Base-by-base conservation (phyloP, 2,888 invertebrate genomes). In the Zelleria hepariella region DNA sequence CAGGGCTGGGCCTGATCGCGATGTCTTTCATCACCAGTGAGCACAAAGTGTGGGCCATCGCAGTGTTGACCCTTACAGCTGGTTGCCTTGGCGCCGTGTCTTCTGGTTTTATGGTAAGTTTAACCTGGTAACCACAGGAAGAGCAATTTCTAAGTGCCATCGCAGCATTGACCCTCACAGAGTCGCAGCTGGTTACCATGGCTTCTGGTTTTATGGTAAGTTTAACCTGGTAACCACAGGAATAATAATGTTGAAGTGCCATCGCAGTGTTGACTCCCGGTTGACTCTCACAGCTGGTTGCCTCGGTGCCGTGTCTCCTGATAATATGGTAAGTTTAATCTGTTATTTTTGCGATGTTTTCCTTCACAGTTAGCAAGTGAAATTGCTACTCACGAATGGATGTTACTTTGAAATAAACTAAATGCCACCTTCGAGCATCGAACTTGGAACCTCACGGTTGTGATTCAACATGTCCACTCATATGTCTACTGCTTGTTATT, bases 231-330 rank as follows among this genome's bases (percentile, higher is more conserved):
- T n/a, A n/a, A n/a, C n/a, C n/a, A n/a, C n/a, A n/a, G n/a, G n/a
- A n/a, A n/a, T n/a, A n/a, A n/a, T n/a, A n/a, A n/a, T n/a, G n/a
- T n/a, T n/a, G n/a, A n/a, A n/a, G 90, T 25, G 92, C 92, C 0
- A 87, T 92, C 8, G 73, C 71, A 0, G 72, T 93, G 55, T 78
- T 94, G 1, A 86, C 92, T 0, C 65, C 91, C 0, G 91, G n/a
- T n/a, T n/a, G 93, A 0, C 91, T 93, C 4, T 91, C 92, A 1
- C 80, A 92, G 6, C 92, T 93, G 65, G 89, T 92, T 1, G 90
- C 90, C n/a, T n/a, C n/a, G n/a, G n/a, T n/a, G n/a, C n/a, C 6
- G 86, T 90, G 18, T 92, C 90, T 65, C 87, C 91, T 60, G 94
- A 93, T 10, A 92, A 90, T 71, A 90, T 92, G 69, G 81, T 87